Evolutionary conservation across 1,140 invertebrate species (phyloP), one percentile per base, ranked within the genome.

Genomic region (Parapsyche elsis): DNA sequence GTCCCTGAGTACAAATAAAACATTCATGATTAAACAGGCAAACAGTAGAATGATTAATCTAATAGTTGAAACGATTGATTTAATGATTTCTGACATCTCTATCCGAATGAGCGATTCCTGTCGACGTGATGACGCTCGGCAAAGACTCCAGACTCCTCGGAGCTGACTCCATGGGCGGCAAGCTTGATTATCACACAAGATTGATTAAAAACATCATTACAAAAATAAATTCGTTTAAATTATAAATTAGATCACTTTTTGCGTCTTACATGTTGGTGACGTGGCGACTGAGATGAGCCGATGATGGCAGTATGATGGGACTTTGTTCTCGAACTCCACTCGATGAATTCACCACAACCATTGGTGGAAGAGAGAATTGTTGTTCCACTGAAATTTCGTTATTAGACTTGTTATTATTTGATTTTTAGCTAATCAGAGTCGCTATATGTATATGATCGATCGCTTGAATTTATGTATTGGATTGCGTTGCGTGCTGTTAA

Each of bases 231-330:
- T n/a, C 30, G 30, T 1, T 38, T 38, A 38, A 38, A 38, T 38
- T 38, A 38, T 38, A 7, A 7, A 38, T 38, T 38, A 38, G 16
- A 79, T 80, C 49, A 19, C 1, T 9, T 76, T n/a, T 24, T 76
- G 49, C 16, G n/a, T 86, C 86, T 85, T 81, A 88, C 87, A 85
- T 84, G 75, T 86, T 87, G n/a, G 85, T 82, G 67, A 88, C 86
- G 80, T 88, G 87, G n/a, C 87, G 83, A 82, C 83, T 88, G 9
- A 88, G 84, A 26, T 85, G 84, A 45, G 82, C 83, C 14, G 86
- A 83, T 74, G 84, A 85, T 16, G 86, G 85, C 74, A 86, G 84
- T 81, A 76, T 59, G 5, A 53, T 71, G 23, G 80, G 80, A 67
- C 70, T 83, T 83, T 75, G 16, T 83, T 82, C 79, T 84, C 79